Conservation (phyloP, 2,888 invertebrate genomes). For the Cartodere bifasciata region DNA sequence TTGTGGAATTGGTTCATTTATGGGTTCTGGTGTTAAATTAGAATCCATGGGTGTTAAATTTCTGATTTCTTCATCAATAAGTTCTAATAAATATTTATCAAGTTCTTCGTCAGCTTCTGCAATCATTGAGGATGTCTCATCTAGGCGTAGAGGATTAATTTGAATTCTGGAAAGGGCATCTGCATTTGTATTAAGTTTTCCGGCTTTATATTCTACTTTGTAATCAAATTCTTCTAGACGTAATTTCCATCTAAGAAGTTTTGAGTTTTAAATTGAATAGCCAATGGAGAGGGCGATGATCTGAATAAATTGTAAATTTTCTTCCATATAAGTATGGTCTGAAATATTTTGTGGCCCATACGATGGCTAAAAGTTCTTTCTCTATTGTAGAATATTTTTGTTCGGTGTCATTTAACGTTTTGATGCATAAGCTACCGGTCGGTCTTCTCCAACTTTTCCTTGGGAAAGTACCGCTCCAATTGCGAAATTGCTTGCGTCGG, state of each 20-base stretch:
- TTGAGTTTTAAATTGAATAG: conserved; percentile 20
- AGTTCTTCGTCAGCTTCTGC: too few species aligned
- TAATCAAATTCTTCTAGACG: conserved; percentile 24
- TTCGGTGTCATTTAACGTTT: conserved; percentile 25
- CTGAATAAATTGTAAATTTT: conserved; percentile 25
- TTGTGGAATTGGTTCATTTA: too few species aligned
- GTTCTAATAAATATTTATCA: too few species aligned
- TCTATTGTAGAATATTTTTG: conserved; percentile 28
- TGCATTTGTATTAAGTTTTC: conserved; percentile 22
- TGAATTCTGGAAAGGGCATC: conserved; percentile 14
- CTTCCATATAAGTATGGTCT: conserved; percentile 28
- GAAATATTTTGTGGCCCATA: conserved; percentile 27
- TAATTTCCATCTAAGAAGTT: conserved; percentile 24
- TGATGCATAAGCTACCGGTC: conserved; percentile 27
- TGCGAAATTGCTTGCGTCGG: conserved; percentile 26
- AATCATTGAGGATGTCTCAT: too few species aligned
- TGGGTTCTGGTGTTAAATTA: too few species aligned
- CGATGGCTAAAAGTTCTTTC: conserved; percentile 27
- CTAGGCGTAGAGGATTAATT: too few species aligned
- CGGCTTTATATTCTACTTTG: conserved; percentile 21
- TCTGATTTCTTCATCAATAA: too few species aligned
- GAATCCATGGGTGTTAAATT: too few species aligned
- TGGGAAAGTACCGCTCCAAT: conserved; percentile 25
- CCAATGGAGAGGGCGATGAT: conserved; percentile 27
- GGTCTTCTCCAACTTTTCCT: conserved; percentile 18